phyloP scores from a whole-genome alignment of 2,888 invertebrate genomes.

The Dysmachus trigonus region DNA sequence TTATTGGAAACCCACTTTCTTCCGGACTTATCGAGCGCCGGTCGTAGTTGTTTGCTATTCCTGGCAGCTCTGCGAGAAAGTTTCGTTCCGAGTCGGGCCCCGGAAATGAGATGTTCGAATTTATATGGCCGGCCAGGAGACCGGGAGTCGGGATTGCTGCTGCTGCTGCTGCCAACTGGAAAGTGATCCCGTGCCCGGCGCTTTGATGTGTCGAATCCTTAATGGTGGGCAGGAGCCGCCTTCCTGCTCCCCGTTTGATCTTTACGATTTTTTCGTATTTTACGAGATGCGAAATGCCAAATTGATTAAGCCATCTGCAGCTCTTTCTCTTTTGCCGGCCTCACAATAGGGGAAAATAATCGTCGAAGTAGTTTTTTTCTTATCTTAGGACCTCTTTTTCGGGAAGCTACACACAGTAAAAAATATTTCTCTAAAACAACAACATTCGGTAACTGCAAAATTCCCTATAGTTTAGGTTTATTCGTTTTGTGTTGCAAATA shows the following conservation, averaged over 20 bases:
- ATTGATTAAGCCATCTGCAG: neutral
- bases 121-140: slow-evolving; percentile 14
- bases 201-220: slow-evolving; percentile 22
- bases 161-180: neutral
- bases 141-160: too few relatives aligned
- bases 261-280: slow-evolving; percentile 32
- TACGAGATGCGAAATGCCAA: slow-evolving; percentile 14
- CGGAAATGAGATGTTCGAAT: slow-evolving; percentile 43
- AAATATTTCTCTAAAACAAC: too few relatives aligned
- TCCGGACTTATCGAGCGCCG: neutral
- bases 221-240: slow-evolving; percentile 8
- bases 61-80: neutral
- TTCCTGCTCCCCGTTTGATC: slow-evolving; percentile 6
- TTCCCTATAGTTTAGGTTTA: too few relatives aligned
- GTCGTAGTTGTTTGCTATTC: neutral
- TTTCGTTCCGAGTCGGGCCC: too few relatives aligned
- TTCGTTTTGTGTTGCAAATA: too few relatives aligned
- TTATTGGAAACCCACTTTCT: slow-evolving; percentile 38
- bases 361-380: neutral
- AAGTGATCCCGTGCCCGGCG: neutral
- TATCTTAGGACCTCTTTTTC: neutral
- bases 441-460: too few relatives aligned
- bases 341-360: neutral
- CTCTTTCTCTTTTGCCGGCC: neutral
- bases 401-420: too few relatives aligned